Evolutionary conservation across 2,113 vertebrate genomes (phyloP).

Genomic region (Neotragus pygmaeus): DNA sequence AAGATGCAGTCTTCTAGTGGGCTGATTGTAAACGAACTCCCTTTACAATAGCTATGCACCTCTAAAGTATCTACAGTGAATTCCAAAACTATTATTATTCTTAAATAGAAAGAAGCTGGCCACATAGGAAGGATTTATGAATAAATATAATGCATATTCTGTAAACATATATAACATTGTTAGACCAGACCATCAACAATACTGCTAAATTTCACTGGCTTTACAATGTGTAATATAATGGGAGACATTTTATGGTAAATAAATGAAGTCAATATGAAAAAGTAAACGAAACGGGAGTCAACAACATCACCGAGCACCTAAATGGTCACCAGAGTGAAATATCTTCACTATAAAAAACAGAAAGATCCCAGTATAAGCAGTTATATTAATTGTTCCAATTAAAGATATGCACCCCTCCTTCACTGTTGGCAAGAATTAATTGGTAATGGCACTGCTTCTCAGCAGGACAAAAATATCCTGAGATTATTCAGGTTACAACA

Average conservation of each 20-base stretch:
- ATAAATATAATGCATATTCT: conserved; percentile 54
- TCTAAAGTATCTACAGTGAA: conserved; percentile 44
- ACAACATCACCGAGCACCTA: conserved; percentile 73
- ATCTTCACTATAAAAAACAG: conserved; percentile 65
- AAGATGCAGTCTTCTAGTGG: conserved; percentile 48
- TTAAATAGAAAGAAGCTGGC: conserved; percentile 61
- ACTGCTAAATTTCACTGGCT: conserved; percentile 61
- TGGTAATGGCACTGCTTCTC: conserved; percentile 69
- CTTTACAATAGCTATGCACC: conserved; percentile 40
- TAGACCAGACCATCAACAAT: conserved; percentile 63
- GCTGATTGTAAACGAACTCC: not conserved
- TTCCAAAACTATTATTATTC: conserved; percentile 45
- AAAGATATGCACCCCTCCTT: conserved; percentile 72
- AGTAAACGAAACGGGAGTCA: conserved; percentile 69
- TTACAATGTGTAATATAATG: conserved; percentile 68
- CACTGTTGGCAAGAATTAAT: conserved; percentile 76
- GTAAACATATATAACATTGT: conserved; percentile 10
- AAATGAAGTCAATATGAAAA: conserved; percentile 67
- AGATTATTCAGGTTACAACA: conserved; percentile 79
- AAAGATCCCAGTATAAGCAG: conserved; percentile 74
- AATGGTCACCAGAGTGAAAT: conserved; percentile 71
- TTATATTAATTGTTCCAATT: conserved; percentile 73
- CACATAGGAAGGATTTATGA: conserved; percentile 68
- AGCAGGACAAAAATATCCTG: conserved; percentile 77
- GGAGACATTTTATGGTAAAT: conserved; percentile 68